Percentiles rank a stretch among this genome's conserved stretches.
phyloP scores from a whole-genome alignment of 2,113 vertebrate species.

The Tupaia chinensis region DNA sequence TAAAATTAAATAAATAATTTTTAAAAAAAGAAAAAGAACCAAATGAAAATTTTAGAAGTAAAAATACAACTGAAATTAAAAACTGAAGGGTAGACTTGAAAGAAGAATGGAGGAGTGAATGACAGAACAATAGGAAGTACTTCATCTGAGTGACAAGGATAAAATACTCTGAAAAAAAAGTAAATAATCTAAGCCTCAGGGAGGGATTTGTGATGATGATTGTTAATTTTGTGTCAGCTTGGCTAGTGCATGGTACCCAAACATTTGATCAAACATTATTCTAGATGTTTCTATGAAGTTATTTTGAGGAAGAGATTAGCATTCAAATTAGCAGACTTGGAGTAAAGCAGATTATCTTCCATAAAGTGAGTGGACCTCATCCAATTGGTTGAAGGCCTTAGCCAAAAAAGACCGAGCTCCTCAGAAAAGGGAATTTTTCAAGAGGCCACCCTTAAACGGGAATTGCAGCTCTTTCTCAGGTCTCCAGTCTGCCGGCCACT shows the following conservation, averaged over 20 bases:
- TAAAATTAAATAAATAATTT: too few relatives aligned
- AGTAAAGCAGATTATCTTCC: not conserved
- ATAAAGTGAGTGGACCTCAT: not conserved
- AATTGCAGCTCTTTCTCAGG: not conserved
- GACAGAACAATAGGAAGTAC: not conserved
- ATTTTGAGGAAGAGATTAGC: not conserved
- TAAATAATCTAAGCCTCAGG: not conserved
- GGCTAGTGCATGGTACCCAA: not conserved
- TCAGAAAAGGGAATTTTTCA: not conserved
- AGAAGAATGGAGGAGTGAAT: not conserved
- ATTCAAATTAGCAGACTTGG: slow-evolving; percentile 4
- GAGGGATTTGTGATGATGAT: not conserved
- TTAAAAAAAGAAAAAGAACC: too few relatives aligned
- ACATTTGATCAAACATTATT: not conserved
- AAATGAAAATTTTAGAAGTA: too few relatives aligned
- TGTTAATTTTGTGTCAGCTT: not conserved
- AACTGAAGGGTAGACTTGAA: not conserved
- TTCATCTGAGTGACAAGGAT: not conserved
- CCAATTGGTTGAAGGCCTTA: not conserved
- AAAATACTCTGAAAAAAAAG: not conserved
- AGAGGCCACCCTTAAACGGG: not conserved
- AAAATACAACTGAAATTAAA: too few relatives aligned
- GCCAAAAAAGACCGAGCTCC: not conserved
- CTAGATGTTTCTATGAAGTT: not conserved
- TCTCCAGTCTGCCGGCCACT: not conserved